These are phyloP conservation scores for Phalacrocorax brasilianus DNA, from an alignment of 2,113 vertebrate genomes.

Conservation along the genomic window DNA sequence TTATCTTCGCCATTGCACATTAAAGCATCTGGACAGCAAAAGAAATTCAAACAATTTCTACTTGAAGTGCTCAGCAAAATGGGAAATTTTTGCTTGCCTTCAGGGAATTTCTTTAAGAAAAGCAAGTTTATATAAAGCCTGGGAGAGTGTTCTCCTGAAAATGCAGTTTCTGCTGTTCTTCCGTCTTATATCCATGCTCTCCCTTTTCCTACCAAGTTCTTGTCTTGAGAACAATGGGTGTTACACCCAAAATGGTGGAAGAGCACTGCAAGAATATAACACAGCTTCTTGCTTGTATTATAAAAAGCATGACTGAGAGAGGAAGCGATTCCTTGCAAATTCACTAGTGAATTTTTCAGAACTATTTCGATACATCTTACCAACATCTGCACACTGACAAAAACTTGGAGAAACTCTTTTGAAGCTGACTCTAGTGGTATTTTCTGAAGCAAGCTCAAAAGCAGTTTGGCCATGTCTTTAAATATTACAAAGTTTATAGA, in stretches of 20 bases:
- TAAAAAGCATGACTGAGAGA: background rate
- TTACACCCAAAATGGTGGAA: background rate
- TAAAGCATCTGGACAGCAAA: constrained; percentile 15
- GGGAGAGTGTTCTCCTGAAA: background rate
- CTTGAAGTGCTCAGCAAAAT: constrained; percentile 8
- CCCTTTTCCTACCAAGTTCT: background rate
- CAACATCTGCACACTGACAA: background rate
- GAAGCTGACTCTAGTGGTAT: background rate
- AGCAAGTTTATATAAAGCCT: constrained; percentile 1
- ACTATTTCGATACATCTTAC: background rate
- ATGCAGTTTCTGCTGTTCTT: background rate
- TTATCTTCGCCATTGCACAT: background rate
- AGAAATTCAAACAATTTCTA: constrained; percentile 13
- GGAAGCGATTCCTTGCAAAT: background rate
- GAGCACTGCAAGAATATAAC: background rate
- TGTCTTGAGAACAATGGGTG: background rate
- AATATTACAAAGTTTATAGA: background rate
- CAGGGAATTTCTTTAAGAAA: constrained; percentile 11
- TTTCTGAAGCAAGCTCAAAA: background rate
- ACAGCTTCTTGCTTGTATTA: background rate
- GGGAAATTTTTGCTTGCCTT: constrained; percentile 32
- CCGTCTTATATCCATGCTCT: background rate
- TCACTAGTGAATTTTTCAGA: background rate
- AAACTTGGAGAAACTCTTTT: background rate
- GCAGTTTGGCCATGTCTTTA: background rate